Conservation (phyloP, 92 coral and sea anemone genomes). For the Epizoanthus ramosus region DNA sequence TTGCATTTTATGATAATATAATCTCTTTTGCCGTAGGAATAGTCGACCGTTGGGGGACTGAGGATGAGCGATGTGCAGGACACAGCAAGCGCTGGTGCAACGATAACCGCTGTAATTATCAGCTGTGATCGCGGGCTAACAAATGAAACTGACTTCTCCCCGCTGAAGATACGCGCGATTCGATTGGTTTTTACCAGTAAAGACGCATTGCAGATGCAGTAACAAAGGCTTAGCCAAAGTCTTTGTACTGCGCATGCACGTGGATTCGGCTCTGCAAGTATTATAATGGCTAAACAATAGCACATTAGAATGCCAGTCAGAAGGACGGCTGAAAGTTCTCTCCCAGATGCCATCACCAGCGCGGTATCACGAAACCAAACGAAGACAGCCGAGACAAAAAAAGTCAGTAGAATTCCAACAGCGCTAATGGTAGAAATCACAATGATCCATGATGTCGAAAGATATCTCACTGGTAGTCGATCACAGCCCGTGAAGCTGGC, state of each 20-base stretch:
- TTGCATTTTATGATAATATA: conserved; percentile 56
- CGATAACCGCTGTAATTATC: conserved; percentile 57
- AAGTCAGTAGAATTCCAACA: conserved; percentile 64
- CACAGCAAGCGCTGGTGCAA: conserved; percentile 68
- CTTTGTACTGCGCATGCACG: conserved; percentile 63
- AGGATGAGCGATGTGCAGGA: conserved; percentile 51
- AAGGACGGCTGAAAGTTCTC: conserved; percentile 68
- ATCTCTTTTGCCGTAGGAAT: conserved; percentile 36
- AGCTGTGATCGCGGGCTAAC: conserved; percentile 81
- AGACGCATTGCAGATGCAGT: conserved; percentile 72
- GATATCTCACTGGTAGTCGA: conserved; percentile 46
- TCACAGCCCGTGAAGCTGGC: conserved; percentile 61
- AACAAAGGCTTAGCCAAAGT: conserved; percentile 66
- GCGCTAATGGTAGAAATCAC: conserved; percentile 45
- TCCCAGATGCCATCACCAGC: conserved; percentile 81
- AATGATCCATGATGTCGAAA: conserved; percentile 52
- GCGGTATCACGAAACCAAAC: conserved; percentile 64
- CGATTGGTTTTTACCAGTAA: conserved; percentile 78
- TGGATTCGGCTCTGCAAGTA: conserved; percentile 55
- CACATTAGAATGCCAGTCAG: conserved; percentile 65
- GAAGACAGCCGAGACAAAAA: conserved; percentile 56
- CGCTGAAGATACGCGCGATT: conserved; percentile 79
- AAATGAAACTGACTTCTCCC: conserved; percentile 67
- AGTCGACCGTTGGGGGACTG: conserved; percentile 50
- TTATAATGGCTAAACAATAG: conserved; percentile 59